Conservation (phyloP, 2,797 vertebrate species). For the Antrozous pallidus region DNA sequence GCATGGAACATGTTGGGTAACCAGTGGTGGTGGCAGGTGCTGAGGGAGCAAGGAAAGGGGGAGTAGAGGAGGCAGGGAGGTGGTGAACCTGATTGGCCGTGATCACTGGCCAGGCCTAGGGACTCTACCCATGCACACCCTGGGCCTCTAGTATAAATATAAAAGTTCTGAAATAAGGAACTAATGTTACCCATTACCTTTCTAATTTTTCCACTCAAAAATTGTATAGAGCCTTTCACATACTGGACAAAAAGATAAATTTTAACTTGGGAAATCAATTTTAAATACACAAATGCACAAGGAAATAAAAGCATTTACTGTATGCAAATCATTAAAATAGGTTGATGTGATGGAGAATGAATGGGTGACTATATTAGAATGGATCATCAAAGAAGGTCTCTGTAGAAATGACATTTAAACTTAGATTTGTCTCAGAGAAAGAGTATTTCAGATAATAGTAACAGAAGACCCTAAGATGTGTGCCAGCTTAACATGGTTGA, state of each 20-base stretch:
- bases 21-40: too few relatives aligned
- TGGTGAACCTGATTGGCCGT: too few relatives aligned
- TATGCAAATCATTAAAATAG: not conserved
- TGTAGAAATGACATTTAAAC: not conserved
- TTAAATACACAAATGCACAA: not conserved
- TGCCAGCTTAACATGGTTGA: not conserved
- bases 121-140: too few relatives aligned
- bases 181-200: not conserved
- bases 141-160: not conserved
- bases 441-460: not conserved
- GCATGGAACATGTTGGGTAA: too few relatives aligned
- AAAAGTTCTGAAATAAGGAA: slow-evolving; percentile 37
- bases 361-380: not conserved
- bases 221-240: not conserved
- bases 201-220: not conserved
- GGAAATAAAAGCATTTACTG: not conserved
- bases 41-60: too few relatives aligned
- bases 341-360: not conserved
- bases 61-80: too few relatives aligned
- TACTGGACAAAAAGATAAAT: not conserved
- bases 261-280: not conserved
- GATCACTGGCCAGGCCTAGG: too few relatives aligned
- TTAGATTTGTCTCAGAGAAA: not conserved
- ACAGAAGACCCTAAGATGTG: not conserved
- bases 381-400: not conserved